Evolutionary conservation across 2,888 invertebrate species (phyloP).

Genomic region (Siphlonurus alternatus): DNA sequence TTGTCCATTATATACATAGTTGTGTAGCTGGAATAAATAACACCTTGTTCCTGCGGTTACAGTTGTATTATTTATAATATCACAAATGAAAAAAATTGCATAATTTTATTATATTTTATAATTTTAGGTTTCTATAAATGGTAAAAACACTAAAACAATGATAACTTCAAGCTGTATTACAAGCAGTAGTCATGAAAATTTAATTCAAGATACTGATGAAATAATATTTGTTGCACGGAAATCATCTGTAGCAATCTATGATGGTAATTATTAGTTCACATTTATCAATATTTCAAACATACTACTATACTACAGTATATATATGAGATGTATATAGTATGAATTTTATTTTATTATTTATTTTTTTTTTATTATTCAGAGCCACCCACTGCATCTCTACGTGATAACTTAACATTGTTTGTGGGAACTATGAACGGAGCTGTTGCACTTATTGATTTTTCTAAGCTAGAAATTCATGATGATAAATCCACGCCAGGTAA

Average conservation of each 20-base stretch:
- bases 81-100: too few relatives aligned
- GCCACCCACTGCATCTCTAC: not conserved
- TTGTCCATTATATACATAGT: too few relatives aligned
- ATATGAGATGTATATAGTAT: too few relatives aligned
- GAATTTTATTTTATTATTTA: too few relatives aligned
- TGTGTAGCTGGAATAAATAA: too few relatives aligned
- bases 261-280: too few relatives aligned
- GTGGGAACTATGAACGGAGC: not conserved
- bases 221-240: not conserved
- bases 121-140: not conserved
- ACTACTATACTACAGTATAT: too few relatives aligned
- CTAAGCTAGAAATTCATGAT: not conserved
- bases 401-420: not conserved
- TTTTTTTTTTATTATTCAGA: too few relatives aligned
- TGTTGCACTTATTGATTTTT: not conserved
- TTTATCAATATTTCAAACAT: not conserved
- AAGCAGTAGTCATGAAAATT: not conserved
- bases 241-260: not conserved
- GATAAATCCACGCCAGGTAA: slow-evolving; percentile 30
- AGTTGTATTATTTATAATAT: too few relatives aligned
- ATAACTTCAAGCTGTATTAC: not conserved
- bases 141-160: not conserved
- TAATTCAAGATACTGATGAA: not conserved
- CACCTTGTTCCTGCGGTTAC: too few relatives aligned
- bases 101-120: too few relatives aligned